Conservation (phyloP, 1,140 invertebrate genomes). For the Eciton burchellii region DNA sequence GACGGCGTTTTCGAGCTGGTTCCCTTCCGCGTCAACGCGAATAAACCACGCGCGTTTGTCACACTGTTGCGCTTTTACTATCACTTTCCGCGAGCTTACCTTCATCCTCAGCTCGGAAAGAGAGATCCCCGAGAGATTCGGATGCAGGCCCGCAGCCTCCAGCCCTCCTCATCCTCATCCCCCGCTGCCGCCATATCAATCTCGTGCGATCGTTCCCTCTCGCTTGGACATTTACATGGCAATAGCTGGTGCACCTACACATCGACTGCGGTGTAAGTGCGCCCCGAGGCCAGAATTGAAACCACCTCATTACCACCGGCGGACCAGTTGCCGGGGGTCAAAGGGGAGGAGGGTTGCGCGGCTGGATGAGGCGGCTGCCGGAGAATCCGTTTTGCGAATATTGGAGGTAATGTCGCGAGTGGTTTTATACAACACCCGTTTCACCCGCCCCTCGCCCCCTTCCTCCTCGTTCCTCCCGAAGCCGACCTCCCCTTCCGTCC, state of each 20-base stretch:
- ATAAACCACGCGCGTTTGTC: slow-evolving; percentile 17
- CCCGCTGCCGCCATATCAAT: slow-evolving; percentile 76
- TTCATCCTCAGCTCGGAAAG: neutral
- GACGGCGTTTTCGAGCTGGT: neutral
- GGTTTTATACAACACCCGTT: slow-evolving; percentile 83
- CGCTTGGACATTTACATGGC: slow-evolving; percentile 80
- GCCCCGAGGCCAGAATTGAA: slow-evolving; percentile 85
- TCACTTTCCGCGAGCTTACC: slow-evolving; percentile 7
- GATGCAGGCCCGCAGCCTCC: slow-evolving; percentile 29
- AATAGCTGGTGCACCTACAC: slow-evolving; percentile 79
- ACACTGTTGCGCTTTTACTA: slow-evolving; percentile 17
- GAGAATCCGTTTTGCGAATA: slow-evolving; percentile 86
- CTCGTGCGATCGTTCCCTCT: slow-evolving; percentile 75
- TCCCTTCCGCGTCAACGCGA: neutral
- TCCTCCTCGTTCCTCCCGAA: slow-evolving; percentile 67
- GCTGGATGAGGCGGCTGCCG: slow-evolving; percentile 74
- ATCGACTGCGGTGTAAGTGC: slow-evolving; percentile 67
- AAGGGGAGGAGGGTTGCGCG: slow-evolving; percentile 52
- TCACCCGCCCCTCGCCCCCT: no score
- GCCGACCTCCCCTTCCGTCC: slow-evolving; percentile 37
- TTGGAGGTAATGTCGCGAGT: slow-evolving; percentile 85
- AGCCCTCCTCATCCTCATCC: neutral
- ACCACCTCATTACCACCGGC: slow-evolving; percentile 85
- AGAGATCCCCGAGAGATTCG: slow-evolving; percentile 35
- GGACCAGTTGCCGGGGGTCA: slow-evolving; percentile 36